Evolutionary conservation across 1,140 invertebrate species (phyloP).

Genomic region (Pseudomyrmex pallidus): DNA sequence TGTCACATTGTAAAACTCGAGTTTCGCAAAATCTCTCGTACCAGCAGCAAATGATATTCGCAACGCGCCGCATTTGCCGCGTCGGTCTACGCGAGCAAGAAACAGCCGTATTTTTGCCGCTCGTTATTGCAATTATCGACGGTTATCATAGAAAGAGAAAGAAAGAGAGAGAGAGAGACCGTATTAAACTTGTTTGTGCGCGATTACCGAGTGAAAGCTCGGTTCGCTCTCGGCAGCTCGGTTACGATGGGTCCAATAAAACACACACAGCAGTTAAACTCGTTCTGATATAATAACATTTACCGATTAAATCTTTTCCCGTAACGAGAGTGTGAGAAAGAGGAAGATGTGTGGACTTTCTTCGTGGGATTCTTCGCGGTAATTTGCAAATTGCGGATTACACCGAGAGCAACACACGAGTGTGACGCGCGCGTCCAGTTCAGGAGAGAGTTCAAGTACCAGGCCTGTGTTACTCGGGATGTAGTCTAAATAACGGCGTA

Average conservation of each 20-base stretch:
- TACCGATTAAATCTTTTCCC: conserved; percentile 27
- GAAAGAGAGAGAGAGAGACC: not conserved
- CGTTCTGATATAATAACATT: conserved; percentile 46
- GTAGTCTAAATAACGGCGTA: conserved; percentile 72
- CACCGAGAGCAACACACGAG: not conserved
- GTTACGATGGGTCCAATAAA: conserved; percentile 42
- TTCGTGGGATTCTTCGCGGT: conserved; percentile 33
- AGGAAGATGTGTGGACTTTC: conserved; percentile 9
- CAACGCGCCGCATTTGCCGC: not conserved
- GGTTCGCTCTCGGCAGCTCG: conserved; percentile 1
- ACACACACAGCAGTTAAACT: conserved; percentile 25
- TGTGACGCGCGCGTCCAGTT: not conserved
- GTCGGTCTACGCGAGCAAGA: too few species aligned
- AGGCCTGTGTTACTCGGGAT: conserved; percentile 8
- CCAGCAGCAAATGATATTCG: not conserved
- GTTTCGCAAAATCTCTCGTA: too few species aligned
- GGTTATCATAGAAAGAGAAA: conserved; percentile 17
- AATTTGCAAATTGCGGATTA: conserved; percentile 66
- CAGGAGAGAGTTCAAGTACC: conserved; percentile 36
- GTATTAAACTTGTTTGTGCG: conserved; percentile 20
- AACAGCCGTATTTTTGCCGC: conserved; percentile 10
- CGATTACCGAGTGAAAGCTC: conserved; percentile 47
- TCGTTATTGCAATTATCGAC: conserved; percentile 42
- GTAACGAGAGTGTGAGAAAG: conserved; percentile 3
- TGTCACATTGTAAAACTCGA: too few species aligned